Conservation (phyloP, 2,113 vertebrate species). For the Manacus vitellinus region DNA sequence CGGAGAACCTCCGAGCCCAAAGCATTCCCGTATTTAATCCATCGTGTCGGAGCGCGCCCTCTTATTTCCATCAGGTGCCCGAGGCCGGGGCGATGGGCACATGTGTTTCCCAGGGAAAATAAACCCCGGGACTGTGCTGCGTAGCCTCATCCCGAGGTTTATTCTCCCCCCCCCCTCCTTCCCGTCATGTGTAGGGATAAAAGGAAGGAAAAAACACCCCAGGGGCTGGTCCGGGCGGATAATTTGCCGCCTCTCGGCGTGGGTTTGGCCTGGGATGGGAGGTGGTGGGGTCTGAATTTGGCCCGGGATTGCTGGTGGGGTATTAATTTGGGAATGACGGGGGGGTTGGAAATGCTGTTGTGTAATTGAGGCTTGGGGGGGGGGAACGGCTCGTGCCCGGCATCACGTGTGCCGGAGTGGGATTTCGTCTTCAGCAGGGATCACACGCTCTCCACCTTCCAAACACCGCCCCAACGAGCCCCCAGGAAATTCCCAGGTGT, state of each 20-base stretch:
- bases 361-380: constrained; percentile 42
- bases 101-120: neutral
- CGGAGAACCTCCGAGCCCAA: neutral
- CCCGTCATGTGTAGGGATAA: neutral
- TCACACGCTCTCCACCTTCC: neutral
- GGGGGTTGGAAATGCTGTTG: constrained; percentile 24
- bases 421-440: neutral
- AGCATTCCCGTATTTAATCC: rapidly evolving
- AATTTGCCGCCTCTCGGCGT: neutral
- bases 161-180: rapidly evolving
- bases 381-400: constrained; percentile 35
- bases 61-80: neutral
- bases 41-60: neutral
- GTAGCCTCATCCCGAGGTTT: neutral
- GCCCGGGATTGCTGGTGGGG: neutral
- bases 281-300: constrained; percentile 9
- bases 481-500: rapidly evolving
- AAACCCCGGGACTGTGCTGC: neutral
- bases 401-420: constrained; percentile 21
- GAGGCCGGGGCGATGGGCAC: neutral
- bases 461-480: rapidly evolving
- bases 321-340: constrained; percentile 39
- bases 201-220: neutral
- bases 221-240: neutral
- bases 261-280: neutral